Percentiles rank a stretch among this genome's conserved stretches.
Conservation (phyloP, 2,888 invertebrate species). For the Thyatira batis region DNA sequence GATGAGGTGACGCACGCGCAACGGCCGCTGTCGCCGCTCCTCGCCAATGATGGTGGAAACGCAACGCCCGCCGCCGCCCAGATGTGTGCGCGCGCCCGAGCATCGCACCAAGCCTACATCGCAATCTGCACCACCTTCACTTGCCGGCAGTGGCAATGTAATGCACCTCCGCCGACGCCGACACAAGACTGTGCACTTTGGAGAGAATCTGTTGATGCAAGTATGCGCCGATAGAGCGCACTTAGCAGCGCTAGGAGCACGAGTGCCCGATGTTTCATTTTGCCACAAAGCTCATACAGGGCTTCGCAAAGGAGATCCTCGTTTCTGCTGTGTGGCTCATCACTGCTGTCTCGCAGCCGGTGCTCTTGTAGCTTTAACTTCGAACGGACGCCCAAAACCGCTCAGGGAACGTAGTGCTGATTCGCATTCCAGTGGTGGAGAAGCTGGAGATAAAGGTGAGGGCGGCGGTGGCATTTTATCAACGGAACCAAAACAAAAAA, state of each 20-base stretch:
- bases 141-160: slow-evolving; percentile 73
- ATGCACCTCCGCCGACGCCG: slow-evolving; percentile 86
- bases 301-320: slow-evolving; percentile 65
- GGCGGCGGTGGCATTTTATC: slow-evolving; percentile 45
- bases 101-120: slow-evolving; percentile 76
- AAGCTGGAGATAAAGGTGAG: slow-evolving; percentile 68
- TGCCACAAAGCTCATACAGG: slow-evolving; percentile 77
- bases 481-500: slow-evolving; percentile 62
- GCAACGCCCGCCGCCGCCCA: slow-evolving; percentile 76
- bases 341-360: slow-evolving; percentile 77
- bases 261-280: slow-evolving; percentile 75
- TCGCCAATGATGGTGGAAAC: slow-evolving; percentile 81
- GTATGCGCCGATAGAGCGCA: slow-evolving; percentile 87
- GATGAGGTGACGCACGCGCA: slow-evolving; percentile 78
- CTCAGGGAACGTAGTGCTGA: slow-evolving; percentile 71
- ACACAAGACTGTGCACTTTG: slow-evolving; percentile 90
- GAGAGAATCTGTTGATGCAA: slow-evolving; percentile 88
- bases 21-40: slow-evolving; percentile 77
- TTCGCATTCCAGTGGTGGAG: slow-evolving; percentile 77
- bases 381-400: slow-evolving; percentile 63
- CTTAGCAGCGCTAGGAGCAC: slow-evolving; percentile 74
- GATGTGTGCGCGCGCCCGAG: slow-evolving; percentile 73
- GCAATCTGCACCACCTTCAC: slow-evolving; percentile 82
- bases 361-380: slow-evolving; percentile 63
- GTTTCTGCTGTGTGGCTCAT: slow-evolving; percentile 77